Conservation (phyloP, 1,140 invertebrate genomes). For the Tetraneura akinire region DNA sequence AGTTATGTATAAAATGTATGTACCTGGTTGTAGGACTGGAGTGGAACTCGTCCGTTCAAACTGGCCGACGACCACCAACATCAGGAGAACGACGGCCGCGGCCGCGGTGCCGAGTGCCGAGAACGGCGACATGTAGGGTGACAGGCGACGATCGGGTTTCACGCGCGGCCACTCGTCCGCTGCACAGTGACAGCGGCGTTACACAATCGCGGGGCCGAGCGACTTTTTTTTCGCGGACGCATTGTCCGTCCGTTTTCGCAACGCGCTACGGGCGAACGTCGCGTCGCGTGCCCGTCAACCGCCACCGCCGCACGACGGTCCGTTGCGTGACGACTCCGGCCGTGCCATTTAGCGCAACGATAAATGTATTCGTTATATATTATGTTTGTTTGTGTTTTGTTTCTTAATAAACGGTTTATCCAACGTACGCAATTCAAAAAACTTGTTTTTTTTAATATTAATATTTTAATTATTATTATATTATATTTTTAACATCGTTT, state of each 20-base stretch:
- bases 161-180: constrained; percentile 18
- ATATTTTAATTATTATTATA: no score
- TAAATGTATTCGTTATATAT: no score
- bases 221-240: constrained; percentile 41
- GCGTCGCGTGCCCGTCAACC: not conserved
- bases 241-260: constrained; percentile 13
- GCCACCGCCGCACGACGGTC: not conserved
- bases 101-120: not conserved
- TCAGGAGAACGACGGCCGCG: constrained; percentile 13
- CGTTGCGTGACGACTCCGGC: not conserved
- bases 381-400: no score
- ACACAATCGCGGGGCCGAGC: constrained; percentile 9
- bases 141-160: not conserved
- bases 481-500: not conserved
- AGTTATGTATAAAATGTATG: not conserved
- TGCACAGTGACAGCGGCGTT: no score
- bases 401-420: no score
- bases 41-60: constrained; percentile 24
- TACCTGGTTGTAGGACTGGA: constrained; percentile 38
- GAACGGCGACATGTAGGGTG: not conserved
- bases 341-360: not conserved
- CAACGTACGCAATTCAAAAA: no score
- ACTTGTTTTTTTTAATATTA: no score
- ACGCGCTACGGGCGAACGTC: not conserved
- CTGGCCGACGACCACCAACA: constrained; percentile 8